These are phyloP conservation scores for Microcebus lehilahytsara DNA, from an alignment of 2,113 vertebrate genomes.

Conservation along the genomic window DNA sequence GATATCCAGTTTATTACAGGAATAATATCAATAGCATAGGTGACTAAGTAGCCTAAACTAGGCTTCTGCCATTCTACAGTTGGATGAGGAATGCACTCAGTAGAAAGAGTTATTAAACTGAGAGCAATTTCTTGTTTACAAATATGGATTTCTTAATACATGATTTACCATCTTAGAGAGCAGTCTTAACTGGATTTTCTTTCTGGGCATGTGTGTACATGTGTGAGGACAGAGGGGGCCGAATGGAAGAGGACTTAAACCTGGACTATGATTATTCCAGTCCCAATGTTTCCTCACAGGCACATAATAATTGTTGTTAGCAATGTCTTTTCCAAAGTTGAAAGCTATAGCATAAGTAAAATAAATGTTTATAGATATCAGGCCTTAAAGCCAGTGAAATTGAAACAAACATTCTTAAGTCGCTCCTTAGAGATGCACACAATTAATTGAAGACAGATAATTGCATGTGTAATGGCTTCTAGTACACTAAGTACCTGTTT, in stretches of 20 bases:
- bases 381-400: slow-evolving; percentile 24
- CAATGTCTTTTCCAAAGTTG: slow-evolving; percentile 30
- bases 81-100: not conserved
- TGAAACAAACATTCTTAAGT: slow-evolving; percentile 61
- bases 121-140: not conserved
- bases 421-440: slow-evolving; percentile 66
- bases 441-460: slow-evolving; percentile 76
- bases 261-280: not conserved
- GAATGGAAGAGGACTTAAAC: not conserved
- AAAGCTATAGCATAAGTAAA: slow-evolving; percentile 48
- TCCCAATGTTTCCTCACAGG: not conserved
- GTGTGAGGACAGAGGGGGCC: accelerated
- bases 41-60: not conserved
- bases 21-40: not conserved
- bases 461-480: slow-evolving; percentile 69
- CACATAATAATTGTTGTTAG: not conserved
- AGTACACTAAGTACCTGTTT: slow-evolving; percentile 72
- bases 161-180: not conserved
- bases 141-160: not conserved
- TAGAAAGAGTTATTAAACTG: not conserved
- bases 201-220: not conserved
- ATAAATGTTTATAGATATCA: slow-evolving; percentile 58
- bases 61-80: not conserved
- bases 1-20: not conserved
- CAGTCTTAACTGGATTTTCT: not conserved